Conservation (phyloP, 2,888 invertebrate genomes). For the Diarsia mendica region DNA sequence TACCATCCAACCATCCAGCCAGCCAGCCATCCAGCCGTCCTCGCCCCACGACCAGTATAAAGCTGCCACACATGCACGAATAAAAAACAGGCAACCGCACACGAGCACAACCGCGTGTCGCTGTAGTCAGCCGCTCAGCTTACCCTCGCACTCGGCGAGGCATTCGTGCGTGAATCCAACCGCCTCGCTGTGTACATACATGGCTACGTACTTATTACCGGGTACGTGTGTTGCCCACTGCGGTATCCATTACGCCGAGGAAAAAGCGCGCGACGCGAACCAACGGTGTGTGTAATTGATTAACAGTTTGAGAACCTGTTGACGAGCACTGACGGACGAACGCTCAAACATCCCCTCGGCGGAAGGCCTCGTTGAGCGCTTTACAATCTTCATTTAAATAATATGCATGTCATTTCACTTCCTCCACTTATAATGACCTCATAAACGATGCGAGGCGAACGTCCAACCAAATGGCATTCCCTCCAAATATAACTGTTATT, state of each 20-base stretch:
- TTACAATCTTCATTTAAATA: conserved; percentile 79
- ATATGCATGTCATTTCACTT: conserved; percentile 71
- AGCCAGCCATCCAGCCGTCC: conserved; percentile 58
- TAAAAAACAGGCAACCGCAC: conserved; percentile 78
- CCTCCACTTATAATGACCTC: conserved; percentile 56
- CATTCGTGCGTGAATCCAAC: conserved; percentile 85
- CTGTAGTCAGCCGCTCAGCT: conserved; percentile 63
- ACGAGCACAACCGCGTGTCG: conserved; percentile 72
- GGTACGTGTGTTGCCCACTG: conserved; percentile 77
- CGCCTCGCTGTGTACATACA: conserved; percentile 69
- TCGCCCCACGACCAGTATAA: conserved; percentile 69
- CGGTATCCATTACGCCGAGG: conserved; percentile 87
- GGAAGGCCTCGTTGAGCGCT: conserved; percentile 67
- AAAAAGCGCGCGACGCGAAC: conserved; percentile 83
- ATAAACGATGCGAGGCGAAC: conserved; percentile 69
- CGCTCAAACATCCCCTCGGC: conserved; percentile 60
- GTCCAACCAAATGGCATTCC: conserved; percentile 65
- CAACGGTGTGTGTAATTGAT: conserved; percentile 88
- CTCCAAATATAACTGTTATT: conserved; percentile 53
- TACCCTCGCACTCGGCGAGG: conserved; percentile 81
- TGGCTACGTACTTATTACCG: conserved; percentile 76
- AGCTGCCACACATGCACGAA: conserved; percentile 75
- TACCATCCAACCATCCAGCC: conserved; percentile 69
- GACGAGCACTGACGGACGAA: conserved; percentile 71
- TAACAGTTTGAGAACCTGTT: conserved; percentile 85